Evolutionary conservation across 2,113 vertebrate species (phyloP).

Genomic region (Oenanthe melanoleuca): DNA sequence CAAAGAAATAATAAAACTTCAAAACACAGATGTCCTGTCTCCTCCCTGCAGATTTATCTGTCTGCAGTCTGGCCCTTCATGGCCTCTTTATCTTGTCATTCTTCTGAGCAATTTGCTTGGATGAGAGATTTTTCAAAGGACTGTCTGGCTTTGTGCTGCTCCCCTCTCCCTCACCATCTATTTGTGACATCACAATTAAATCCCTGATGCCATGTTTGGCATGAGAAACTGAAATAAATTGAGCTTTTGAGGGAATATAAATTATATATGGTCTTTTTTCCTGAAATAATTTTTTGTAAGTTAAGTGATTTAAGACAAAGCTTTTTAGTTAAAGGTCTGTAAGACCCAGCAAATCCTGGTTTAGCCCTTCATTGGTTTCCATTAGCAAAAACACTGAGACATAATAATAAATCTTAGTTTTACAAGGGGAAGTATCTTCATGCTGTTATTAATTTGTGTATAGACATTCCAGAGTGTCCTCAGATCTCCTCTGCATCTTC

Average conservation of each 20-base stretch:
- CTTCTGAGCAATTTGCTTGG: neutral
- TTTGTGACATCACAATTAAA: neutral
- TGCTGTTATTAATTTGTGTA: neutral
- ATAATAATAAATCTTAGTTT: neutral
- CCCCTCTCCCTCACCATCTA: neutral
- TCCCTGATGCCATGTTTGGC: slow-evolving; percentile 1
- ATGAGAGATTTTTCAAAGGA: neutral
- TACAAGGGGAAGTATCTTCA: neutral
- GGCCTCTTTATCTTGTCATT: slow-evolving; percentile 34
- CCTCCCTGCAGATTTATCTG: slow-evolving; percentile 39
- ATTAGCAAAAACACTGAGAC: neutral
- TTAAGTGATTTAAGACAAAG: neutral
- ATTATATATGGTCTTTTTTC: neutral
- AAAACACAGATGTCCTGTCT: slow-evolving; percentile 41
- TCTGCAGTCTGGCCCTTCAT: slow-evolving; percentile 46
- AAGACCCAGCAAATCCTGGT: neutral
- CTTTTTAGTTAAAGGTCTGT: neutral
- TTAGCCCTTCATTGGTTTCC: neutral
- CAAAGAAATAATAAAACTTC: slow-evolving; percentile 33
- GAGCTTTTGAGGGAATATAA: neutral
- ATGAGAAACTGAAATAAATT: neutral
- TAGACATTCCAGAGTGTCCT: neutral
- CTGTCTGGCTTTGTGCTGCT: neutral
- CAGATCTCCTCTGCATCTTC: neutral
- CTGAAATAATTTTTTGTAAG: neutral